Base-by-base conservation (phyloP, 1,140 invertebrate genomes). In the Leptinotarsa undecemlineata region DNA sequence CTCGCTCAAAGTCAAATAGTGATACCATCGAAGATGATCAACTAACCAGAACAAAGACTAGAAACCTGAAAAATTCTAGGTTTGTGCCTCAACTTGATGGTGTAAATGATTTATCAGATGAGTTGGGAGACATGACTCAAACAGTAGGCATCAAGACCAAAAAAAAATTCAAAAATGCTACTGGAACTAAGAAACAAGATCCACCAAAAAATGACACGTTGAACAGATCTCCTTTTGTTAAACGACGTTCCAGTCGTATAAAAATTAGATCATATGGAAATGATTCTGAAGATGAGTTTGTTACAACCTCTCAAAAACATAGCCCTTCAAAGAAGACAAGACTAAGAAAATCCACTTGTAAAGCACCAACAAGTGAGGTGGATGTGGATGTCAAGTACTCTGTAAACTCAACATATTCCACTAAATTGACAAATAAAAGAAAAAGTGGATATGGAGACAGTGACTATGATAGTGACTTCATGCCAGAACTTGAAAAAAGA, bases 81-180 rank as follows among this genome's bases (percentile, higher is more conserved):
- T 68, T 84, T 73, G 86, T 88, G 77, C 82, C 86, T 8, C 89
- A 90, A 79, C 74, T 90, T 23, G 89, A 90, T 86, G 89, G 89
- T 21, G 13, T 66, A 21, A 62, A 71, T 63, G 72, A 74, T 61
- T 67, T 48, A 26, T 19, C 42, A 26, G 4, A 26, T 17, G 42
- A 68, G 42, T 23, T 21, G 19, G 61, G 15, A 60, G 51, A n/a
- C 62, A 69, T 66, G 4, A 15, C 17, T 66, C 20, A 3, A 2
- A 60, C 72, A 48, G 3, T 71, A 74, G 48, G 61, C 74, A 23
- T 64, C 64, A 61, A 23, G 2, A 6, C 72, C 67, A 4, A 71
- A 71, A 66, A 17, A 66, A 11, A 23, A 66, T 15, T 3, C 0
- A 26, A 42, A 42, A 42, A 42, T 8, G 33, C 33, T 42, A 42